A percentile compares a stretch with the other conserved stretches of the same genome.
Evolutionary conservation across 2,888 invertebrate species (phyloP).

Genomic region (Octonoba sinensis): DNA sequence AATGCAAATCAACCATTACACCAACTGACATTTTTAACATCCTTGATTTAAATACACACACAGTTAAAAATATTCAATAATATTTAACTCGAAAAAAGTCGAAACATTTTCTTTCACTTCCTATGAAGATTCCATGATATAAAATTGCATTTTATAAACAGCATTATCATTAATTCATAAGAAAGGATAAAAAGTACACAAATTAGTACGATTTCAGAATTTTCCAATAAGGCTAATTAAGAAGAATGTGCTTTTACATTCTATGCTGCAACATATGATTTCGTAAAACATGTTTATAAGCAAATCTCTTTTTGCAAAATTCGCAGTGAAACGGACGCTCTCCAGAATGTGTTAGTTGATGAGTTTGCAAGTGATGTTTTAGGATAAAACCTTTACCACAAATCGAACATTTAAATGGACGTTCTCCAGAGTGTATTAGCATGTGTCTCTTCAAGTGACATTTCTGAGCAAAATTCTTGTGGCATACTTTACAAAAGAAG

Average conservation of each 20-base stretch:
- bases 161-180: too few species aligned
- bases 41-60: too few species aligned
- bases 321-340: neutral
- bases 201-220: too few species aligned
- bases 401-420: neutral
- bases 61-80: too few species aligned
- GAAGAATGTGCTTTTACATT: neutral
- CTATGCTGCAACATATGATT: slow-evolving; percentile 1
- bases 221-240: too few species aligned
- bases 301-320: slow-evolving; percentile 6
- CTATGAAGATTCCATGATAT: too few species aligned
- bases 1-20: too few species aligned
- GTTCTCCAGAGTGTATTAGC: neutral
- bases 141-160: too few species aligned
- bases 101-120: too few species aligned
- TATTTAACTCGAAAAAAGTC: too few species aligned
- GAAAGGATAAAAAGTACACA: too few species aligned
- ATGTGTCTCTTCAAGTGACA: slow-evolving; percentile 7
- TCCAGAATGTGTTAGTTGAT: slow-evolving; percentile 9
- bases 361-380: neutral
- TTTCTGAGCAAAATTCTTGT: neutral
- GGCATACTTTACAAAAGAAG: slow-evolving; percentile 5
- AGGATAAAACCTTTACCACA: neutral
- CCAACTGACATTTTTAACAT: too few species aligned
- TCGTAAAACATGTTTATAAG: slow-evolving; percentile 4